phyloP scores from a whole-genome alignment of 2,888 invertebrate species.

The Drosophila ustulata region DNA sequence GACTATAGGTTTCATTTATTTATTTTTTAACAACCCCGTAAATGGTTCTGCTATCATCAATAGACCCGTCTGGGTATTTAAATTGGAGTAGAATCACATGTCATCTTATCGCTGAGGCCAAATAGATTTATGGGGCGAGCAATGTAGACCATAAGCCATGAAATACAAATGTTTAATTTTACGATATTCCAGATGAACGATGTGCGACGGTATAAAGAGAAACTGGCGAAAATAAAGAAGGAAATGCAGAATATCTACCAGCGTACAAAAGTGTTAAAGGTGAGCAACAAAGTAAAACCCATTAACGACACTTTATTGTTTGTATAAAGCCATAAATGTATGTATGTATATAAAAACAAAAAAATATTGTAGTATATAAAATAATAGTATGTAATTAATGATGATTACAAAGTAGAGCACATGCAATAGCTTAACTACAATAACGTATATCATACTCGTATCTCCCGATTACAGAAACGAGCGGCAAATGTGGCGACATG shows the following conservation, averaged over 20 bases:
- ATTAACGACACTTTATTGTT: slow-evolving; percentile 52
- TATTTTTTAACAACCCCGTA: not conserved
- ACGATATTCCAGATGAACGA: slow-evolving; percentile 75
- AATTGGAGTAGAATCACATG: slow-evolving; percentile 17
- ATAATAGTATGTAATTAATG: slow-evolving; percentile 32
- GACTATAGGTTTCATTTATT: not conserved
- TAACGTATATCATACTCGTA: slow-evolving; percentile 19
- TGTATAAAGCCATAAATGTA: slow-evolving; percentile 27
- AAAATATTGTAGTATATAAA: slow-evolving; percentile 14
- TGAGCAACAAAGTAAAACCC: slow-evolving; percentile 48
- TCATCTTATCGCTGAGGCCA: slow-evolving; percentile 26
- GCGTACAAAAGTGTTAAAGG: slow-evolving; percentile 83
- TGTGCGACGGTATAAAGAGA: slow-evolving; percentile 82
- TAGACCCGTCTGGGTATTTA: slow-evolving; percentile 25
- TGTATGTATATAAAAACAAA: slow-evolving; percentile 4
- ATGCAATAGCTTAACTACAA: slow-evolving; percentile 45
- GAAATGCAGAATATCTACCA: slow-evolving; percentile 84
- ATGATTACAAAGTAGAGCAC: slow-evolving; percentile 39
- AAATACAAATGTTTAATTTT: not conserved
- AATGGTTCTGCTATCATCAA: not conserved
- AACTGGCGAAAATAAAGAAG: slow-evolving; percentile 82
- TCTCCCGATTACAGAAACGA: slow-evolving; percentile 80
- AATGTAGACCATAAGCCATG: slow-evolving; percentile 8
- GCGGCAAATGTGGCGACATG: slow-evolving; percentile 82
- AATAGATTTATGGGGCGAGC: slow-evolving; percentile 17